Evolutionary conservation across 2,888 invertebrate genomes (phyloP), one percentile per base, ranked within the genome.

Genomic region (Melieria crassipennis): DNA sequence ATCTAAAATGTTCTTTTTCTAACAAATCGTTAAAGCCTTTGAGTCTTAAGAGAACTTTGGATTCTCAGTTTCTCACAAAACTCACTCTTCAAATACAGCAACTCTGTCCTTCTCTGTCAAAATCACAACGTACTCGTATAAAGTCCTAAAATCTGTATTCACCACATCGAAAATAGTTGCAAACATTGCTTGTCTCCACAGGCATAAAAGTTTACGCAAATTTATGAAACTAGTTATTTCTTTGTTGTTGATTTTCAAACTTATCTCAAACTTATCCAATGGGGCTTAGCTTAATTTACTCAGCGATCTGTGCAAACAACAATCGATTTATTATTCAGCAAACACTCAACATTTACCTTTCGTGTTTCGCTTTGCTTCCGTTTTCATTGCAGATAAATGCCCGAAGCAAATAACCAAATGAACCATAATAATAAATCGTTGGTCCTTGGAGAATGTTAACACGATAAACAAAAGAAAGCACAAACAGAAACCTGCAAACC

Each of bases 281-380:
- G 9, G 9, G 50, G 7, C 7, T 50, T 50, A 50, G 50, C 50
- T 11, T 50, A 50, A 11, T 50, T 50, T 50, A 50, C 11, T 50
- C 50, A 7, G 52, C 6, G 7, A 5, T 7, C 10, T 52, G 52
- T 52, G 9, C 11, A 46, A n/a, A 65, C 48, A 56, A n/a, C 55
- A 82, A 80, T 81, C 80, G 79, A 81, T 81, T 81, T 77, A 75
- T 82, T 81, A 80, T 80, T 81, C 79, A 79, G 75, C 78, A 82
- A 82, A 80, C 73, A 77, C 68, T 78, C 77, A 66, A 63, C 60
- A 45, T 42, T 64, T 64, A 70, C 65, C 46, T 66, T 66, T 55
- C 50, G 58, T 65, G 45, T 58, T 7, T 69, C 30, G 30, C 42
- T 42, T 60, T 42, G 11, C 73, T 76, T 73, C 78, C 76, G 79